Evolutionary conservation across 2,113 vertebrate genomes (phyloP).

Genomic region (Artemisiospiza belli): DNA sequence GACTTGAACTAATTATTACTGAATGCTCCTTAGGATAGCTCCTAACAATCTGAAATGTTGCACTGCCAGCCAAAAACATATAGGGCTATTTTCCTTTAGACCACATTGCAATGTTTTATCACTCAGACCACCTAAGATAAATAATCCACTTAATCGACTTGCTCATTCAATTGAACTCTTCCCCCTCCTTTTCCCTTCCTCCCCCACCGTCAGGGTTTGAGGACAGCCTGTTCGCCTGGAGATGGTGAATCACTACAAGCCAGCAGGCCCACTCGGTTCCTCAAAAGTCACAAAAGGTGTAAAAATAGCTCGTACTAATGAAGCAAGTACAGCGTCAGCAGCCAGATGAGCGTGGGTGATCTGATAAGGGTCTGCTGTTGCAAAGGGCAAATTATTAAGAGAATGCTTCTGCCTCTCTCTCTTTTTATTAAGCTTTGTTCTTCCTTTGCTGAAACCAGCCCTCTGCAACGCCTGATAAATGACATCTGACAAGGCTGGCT

Average conservation of each 20-base stretch:
- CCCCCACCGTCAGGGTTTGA: background rate
- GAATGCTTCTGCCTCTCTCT: slow-evolving; percentile 70
- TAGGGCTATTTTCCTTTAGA: background rate
- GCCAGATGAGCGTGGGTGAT: slow-evolving; percentile 88
- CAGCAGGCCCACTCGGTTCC: slow-evolving; percentile 86
- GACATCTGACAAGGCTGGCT: slow-evolving; percentile 68
- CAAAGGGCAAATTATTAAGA: slow-evolving; percentile 84
- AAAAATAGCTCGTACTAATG: slow-evolving; percentile 87
- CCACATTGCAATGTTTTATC: background rate
- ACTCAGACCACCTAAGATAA: background rate
- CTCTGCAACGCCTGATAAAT: slow-evolving; percentile 60
- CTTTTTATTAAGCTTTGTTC: slow-evolving; percentile 71
- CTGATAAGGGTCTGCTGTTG: slow-evolving; percentile 75
- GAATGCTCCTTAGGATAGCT: background rate
- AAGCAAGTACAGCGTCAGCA: slow-evolving; percentile 84
- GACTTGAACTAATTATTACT: background rate
- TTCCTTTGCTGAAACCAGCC: slow-evolving; percentile 59
- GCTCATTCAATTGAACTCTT: background rate
- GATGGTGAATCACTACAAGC: slow-evolving; percentile 85
- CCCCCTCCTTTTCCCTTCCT: background rate
- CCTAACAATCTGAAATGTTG: background rate
- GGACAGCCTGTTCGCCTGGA: slow-evolving; percentile 72
- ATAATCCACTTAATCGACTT: background rate
- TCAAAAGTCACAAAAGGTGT: slow-evolving; percentile 92
- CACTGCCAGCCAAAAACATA: background rate